Evolutionary conservation across 2,113 vertebrate species (phyloP), one percentile per base, ranked within the genome.

Genomic region (Nothocercus julius): DNA sequence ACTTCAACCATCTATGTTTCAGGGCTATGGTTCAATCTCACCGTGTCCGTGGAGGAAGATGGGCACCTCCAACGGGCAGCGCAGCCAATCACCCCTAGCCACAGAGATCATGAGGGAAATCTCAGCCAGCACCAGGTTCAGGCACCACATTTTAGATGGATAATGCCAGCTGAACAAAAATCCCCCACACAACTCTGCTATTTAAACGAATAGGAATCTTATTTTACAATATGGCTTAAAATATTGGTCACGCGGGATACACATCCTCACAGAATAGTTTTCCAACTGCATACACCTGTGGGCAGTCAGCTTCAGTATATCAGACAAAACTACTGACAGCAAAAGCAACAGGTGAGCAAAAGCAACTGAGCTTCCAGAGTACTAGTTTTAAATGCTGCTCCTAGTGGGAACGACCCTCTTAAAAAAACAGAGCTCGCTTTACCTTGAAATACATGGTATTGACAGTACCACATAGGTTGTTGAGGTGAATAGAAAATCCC

Each of bases 321-420:
- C 2, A 88, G 64, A 12, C 58, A 53, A 66, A 90, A 66, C 53
- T 49, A 75, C 22, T 68, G 56, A 36, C 64, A 86, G 28, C 19
- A 66, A 25, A 72, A 58, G 62, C 17, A 90, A 90, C 87, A 92
- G 58, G 93, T 95, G 87, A 83, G 87, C 82, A 49, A 70, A n/a
- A n/a, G n/a, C n/a, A n/a, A n/a, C n/a, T n/a, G 24, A 66, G 36
- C 44, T 76, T 84, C 20, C 53, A 88, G 7, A 53, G 79, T 68
- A 72, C 7, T 28, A 7, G 28, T 36, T 91, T 86, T 45, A 93
- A 89, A 76, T 63, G 81, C 44, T 93, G 83, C 83, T 90, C 83
- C 93, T 69, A 85, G 70, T 63, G 88, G 93, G 22, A 88, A 68
- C 36, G 91, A 73, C 69, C 8, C 11, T 53, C 30, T 15, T 53